Percentiles rank a stretch among this genome's conserved stretches.
Conservation (phyloP, 2,888 invertebrate species). For the Eupithecia abbreviata region DNA sequence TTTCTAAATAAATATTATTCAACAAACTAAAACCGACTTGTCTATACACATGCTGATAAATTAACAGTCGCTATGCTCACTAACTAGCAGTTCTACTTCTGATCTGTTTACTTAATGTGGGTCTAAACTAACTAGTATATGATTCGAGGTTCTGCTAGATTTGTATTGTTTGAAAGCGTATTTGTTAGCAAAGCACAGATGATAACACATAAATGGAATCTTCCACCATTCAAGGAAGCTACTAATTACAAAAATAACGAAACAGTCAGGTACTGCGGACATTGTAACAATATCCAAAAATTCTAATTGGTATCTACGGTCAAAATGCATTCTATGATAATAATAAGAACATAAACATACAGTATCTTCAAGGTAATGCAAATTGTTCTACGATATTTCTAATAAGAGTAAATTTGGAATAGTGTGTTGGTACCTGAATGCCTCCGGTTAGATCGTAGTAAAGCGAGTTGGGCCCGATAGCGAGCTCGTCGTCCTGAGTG, state of each 20-base stretch:
- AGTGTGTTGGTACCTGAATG: slow-evolving; percentile 77
- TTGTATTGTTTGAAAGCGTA: slow-evolving; percentile 39
- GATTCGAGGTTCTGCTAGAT: slow-evolving; percentile 30
- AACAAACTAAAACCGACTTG: neutral
- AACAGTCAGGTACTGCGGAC: slow-evolving; percentile 48
- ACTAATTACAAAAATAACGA: slow-evolving; percentile 34
- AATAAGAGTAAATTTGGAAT: slow-evolving; percentile 51
- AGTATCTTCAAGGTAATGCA: slow-evolving; percentile 28
- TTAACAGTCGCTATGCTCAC: slow-evolving; percentile 42
- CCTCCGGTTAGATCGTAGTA: slow-evolving; percentile 83
- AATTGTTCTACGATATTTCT: slow-evolving; percentile 41
- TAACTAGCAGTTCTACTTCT: slow-evolving; percentile 15
- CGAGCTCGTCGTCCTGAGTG: slow-evolving; percentile 83
- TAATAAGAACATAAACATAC: slow-evolving; percentile 41
- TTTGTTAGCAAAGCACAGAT: slow-evolving; percentile 43
- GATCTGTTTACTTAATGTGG: slow-evolving; percentile 11
- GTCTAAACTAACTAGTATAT: slow-evolving; percentile 19
- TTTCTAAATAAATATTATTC: neutral
- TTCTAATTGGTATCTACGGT: slow-evolving; percentile 34
- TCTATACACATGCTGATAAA: slow-evolving; percentile 34
- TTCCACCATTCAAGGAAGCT: slow-evolving; percentile 39
- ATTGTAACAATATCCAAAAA: slow-evolving; percentile 13
- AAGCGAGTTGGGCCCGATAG: slow-evolving; percentile 81
- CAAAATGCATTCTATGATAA: slow-evolving; percentile 51
- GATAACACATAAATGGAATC: slow-evolving; percentile 43